Evolutionary conservation across 2,888 invertebrate genomes (phyloP).

Genomic region (Cryptophagus acutangulus): DNA sequence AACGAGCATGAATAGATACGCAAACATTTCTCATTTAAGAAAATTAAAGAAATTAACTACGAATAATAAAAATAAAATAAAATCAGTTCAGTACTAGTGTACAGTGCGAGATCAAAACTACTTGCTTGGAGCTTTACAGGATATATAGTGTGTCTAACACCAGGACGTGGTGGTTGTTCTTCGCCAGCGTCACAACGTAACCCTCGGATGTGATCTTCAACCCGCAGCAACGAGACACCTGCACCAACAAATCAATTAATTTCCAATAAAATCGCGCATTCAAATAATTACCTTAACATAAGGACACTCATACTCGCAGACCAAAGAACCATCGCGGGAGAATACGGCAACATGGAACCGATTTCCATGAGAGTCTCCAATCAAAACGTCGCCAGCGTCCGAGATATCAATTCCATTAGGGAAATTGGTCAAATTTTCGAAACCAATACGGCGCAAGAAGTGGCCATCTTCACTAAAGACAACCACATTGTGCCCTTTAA

Average conservation of each 20-base stretch:
- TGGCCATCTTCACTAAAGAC: conserved; percentile 91
- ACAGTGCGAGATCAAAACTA: conserved; percentile 49
- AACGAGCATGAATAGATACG: not conserved
- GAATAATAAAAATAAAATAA: conserved; percentile 35
- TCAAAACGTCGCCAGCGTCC: conserved; percentile 92
- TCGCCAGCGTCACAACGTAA: conserved; percentile 92
- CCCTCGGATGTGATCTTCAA: conserved; percentile 96
- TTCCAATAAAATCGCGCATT: not conserved
- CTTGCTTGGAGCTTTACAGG: conserved; percentile 63
- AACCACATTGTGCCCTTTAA: conserved; percentile 96
- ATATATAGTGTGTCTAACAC: conserved; percentile 92
- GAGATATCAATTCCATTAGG: conserved; percentile 98
- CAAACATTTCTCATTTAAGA: conserved; percentile 16
- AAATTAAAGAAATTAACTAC: conserved; percentile 20
- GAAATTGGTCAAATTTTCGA: conserved; percentile 93
- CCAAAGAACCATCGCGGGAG: conserved; percentile 77
- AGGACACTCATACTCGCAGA: conserved; percentile 94
- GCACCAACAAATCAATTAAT: not conserved
- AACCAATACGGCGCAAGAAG: conserved; percentile 89
- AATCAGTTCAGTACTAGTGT: conserved; percentile 48
- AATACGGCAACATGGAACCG: conserved; percentile 96
- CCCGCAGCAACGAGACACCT: conserved; percentile 97
- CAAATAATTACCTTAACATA: conserved; percentile 77
- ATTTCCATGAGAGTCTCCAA: conserved; percentile 96
- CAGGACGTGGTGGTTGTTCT: conserved; percentile 98